Evolutionary conservation across 1,140 invertebrate species (phyloP).

Genomic region (Drosophila truncata): DNA sequence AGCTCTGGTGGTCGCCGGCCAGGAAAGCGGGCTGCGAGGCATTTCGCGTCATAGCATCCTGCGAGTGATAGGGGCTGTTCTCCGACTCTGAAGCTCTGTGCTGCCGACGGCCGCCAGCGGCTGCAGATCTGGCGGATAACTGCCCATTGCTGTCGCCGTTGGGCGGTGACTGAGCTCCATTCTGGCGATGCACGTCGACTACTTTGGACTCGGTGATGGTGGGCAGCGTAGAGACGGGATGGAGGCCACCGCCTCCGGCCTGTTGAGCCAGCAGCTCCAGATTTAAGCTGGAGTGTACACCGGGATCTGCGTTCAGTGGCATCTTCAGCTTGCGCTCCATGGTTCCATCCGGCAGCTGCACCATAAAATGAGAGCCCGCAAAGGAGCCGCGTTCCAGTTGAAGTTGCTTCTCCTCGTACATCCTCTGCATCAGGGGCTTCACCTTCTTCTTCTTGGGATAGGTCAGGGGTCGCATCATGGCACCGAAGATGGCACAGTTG

Average conservation of each 20-base stretch:
- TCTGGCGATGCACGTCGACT: conserved; percentile 87
- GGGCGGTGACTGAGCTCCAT: conserved; percentile 70
- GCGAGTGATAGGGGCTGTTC: conserved; percentile 81
- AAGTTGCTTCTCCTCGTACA: conserved; percentile 95
- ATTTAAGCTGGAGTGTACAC: conserved; percentile 96
- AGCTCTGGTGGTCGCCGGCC: conserved; percentile 90
- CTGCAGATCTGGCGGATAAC: conserved; percentile 42
- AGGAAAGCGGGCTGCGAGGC: conserved; percentile 93
- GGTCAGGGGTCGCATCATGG: conserved; percentile 96
- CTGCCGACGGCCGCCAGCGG: conserved; percentile 50
- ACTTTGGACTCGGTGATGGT: conserved; percentile 94
- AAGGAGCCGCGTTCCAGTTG: conserved; percentile 95
- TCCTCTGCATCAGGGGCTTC: conserved; percentile 93
- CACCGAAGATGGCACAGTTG: conserved; percentile 96
- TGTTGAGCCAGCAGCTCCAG: conserved; percentile 91
- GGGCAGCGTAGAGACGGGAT: conserved; percentile 92
- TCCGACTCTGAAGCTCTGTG: conserved; percentile 81
- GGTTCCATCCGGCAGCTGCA: conserved; percentile 94
- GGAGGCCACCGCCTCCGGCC: conserved; percentile 85
- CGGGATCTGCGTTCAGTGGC: conserved; percentile 96
- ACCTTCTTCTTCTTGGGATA: conserved; percentile 86
- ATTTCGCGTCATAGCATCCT: conserved; percentile 90
- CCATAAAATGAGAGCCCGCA: conserved; percentile 95
- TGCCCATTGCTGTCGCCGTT: conserved; percentile 81
- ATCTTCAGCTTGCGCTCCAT: conserved; percentile 94